Base-by-base conservation (phyloP, 1,140 invertebrate genomes). In the Mactra quadrangularis region DNA sequence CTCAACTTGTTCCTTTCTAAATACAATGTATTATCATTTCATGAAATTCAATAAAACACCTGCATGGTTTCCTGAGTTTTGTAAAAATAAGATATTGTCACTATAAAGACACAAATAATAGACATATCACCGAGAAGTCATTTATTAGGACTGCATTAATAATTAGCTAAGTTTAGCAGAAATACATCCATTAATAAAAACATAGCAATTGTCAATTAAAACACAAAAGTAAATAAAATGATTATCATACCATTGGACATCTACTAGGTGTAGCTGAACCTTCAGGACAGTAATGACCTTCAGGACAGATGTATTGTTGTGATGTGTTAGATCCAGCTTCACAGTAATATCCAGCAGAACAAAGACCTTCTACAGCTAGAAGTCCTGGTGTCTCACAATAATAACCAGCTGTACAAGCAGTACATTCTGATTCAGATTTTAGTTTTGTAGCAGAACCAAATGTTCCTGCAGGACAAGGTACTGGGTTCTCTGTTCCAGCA, bases 371-470 rank as follows among this genome's bases (percentile, higher is more conserved):
- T 11, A 66, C 74, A 33, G 75, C 59, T 0, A 68, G 74, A 0
- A 92, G 85, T 25, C 90, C 91, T 7, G 87, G 84, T 31, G 86
- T 87, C 71, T 86, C 83, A 62, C 91, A 92, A 84, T 90, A 92
- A 22, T 76, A 82, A 25, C 91, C 89, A 22, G 86, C 85, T 7
- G 72, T 85, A 81, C 90, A 92, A 3, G 45, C 68, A 15, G 90
- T 91, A 84, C 90, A 92, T 31, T 90, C 85, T 4, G 87, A 86
- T 17, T 85, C 81, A 71, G 90, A 88, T 3, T 53, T 78, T 25
- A 92, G 79, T 17, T 88, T 86, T 19, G 82, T 76, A 0, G 85
- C 82, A 2, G 85, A 85, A 35, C 91, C 89, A 77, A 87, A 92
- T 11, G 89, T 90, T 22, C 90, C 90, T 15, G 88, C 82, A 11